Conservation (phyloP, 2,797 vertebrate genomes). For the Sternotherus odoratus region DNA sequence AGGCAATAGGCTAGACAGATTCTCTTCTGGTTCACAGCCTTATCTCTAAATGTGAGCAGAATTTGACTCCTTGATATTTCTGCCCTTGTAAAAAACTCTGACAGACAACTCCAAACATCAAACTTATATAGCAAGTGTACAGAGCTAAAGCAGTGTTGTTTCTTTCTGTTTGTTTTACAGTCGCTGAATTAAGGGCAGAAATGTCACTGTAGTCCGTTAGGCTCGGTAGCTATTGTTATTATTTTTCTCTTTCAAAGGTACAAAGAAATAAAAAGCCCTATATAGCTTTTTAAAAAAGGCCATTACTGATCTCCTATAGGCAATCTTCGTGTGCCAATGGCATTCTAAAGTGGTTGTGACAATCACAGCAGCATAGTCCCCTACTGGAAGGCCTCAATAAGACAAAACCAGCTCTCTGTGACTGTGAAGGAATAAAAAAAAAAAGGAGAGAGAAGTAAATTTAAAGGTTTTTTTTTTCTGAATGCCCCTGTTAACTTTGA, state of each 20-base stretch:
- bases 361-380: not conserved
- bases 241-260: not conserved
- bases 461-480: not conserved
- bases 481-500: constrained; percentile 3
- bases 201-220: not conserved
- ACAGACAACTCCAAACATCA: not conserved
- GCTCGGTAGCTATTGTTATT: not conserved
- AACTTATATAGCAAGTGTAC: rapidly evolving
- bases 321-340: not conserved
- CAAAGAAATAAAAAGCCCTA: not conserved
- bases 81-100: not conserved
- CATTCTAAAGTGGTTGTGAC: not conserved
- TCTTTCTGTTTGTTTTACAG: rapidly evolving
- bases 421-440: not conserved
- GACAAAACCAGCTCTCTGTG: not conserved
- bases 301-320: not conserved
- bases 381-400: not conserved
- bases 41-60: not conserved
- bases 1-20: rapidly evolving
- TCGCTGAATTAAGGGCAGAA: not conserved
- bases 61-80: not conserved
- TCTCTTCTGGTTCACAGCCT: not conserved
- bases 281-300: not conserved
- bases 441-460: not conserved
- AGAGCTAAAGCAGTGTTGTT: not conserved